A percentile compares a stretch with the other conserved stretches of the same genome.
These are phyloP conservation scores for Falco columbarius DNA, from an alignment of 2,797 vertebrate species.

Conservation along the genomic window DNA sequence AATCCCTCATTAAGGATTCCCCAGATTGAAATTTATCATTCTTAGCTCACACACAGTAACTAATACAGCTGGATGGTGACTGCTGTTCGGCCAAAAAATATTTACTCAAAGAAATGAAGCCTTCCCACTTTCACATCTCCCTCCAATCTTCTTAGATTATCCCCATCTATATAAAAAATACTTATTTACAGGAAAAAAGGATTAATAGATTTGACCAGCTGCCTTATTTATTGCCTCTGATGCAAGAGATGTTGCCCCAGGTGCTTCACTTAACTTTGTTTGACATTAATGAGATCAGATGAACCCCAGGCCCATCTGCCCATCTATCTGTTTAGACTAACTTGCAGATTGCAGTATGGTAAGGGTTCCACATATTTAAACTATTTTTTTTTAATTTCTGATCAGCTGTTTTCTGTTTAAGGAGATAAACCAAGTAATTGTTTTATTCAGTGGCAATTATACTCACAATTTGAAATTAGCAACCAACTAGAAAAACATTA, in stretches of 20 bases:
- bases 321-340: not conserved
- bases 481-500: not conserved
- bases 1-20: not conserved
- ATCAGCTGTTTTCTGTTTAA: not conserved
- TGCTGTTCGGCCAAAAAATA: not conserved
- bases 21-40: not conserved
- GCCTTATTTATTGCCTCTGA: not conserved
- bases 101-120: not conserved
- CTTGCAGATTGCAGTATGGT: not conserved
- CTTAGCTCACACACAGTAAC: not conserved
- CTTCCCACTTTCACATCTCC: not conserved
- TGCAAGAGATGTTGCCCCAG: not conserved
- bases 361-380: not conserved
- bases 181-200: not conserved
- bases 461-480: not conserved
- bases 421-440: not conserved
- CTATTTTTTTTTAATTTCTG: not conserved
- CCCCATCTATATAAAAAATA: not conserved
- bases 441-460: not conserved
- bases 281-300: not conserved
- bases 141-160: not conserved
- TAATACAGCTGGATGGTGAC: not conserved
- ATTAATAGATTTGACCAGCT: not conserved
- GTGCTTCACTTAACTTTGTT: not conserved
- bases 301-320: not conserved